phyloP scores from a whole-genome alignment of 2,888 invertebrate species.

The Amphipoea oculea region DNA sequence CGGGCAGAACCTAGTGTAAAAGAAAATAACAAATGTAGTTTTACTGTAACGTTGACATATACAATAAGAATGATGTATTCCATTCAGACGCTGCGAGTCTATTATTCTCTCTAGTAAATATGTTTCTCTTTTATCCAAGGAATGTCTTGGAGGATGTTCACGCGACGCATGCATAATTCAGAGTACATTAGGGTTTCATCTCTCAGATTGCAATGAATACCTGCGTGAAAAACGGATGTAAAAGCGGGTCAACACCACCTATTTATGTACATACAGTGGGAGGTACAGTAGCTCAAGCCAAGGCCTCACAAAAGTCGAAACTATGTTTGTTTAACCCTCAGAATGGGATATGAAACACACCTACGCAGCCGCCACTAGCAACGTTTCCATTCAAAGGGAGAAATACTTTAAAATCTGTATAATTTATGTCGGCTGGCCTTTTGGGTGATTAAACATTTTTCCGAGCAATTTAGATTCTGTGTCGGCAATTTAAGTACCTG shows the following conservation, averaged over 20 bases:
- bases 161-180: constrained; percentile 71
- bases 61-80: constrained; percentile 52
- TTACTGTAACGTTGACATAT: constrained; percentile 18
- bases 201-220: constrained; percentile 68
- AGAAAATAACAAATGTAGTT: constrained; percentile 6
- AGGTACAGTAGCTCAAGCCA: constrained; percentile 47
- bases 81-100: constrained; percentile 47
- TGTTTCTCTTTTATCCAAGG: constrained; percentile 58
- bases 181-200: constrained; percentile 68
- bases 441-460: constrained; percentile 63
- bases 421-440: constrained; percentile 56
- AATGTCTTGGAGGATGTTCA: constrained; percentile 63
- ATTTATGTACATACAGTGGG: constrained; percentile 26
- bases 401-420: constrained; percentile 58
- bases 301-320: constrained; percentile 59
- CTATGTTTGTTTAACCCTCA: constrained; percentile 65
- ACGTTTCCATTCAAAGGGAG: constrained; percentile 42
- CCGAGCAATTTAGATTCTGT: constrained; percentile 57
- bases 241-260: constrained; percentile 32
- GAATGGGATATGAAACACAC: constrained; percentile 62
- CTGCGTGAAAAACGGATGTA: constrained; percentile 61
- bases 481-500: constrained; percentile 40
- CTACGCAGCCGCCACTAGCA: constrained; percentile 39
- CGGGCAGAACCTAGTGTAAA: not conserved
- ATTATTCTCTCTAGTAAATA: constrained; percentile 60